These are phyloP conservation scores for Notarius quadriscutis DNA, from an alignment of 2,113 vertebrate genomes.

Conservation along the genomic window DNA sequence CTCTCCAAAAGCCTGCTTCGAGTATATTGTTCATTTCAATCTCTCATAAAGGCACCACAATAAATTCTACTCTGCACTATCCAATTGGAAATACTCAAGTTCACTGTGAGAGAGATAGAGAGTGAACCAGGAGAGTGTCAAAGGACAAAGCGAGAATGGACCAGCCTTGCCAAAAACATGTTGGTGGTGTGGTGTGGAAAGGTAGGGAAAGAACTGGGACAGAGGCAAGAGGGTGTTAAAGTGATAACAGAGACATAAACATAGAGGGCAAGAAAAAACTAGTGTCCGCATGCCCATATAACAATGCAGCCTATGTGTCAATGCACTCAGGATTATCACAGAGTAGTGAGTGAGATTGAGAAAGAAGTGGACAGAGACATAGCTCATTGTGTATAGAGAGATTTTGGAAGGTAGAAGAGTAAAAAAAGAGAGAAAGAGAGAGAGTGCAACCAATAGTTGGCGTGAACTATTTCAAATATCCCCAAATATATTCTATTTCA, in stretches of 20 bases:
- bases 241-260: constrained; percentile 48
- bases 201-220: constrained; percentile 24
- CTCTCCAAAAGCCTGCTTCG: constrained; percentile 7
- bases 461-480: neutral
- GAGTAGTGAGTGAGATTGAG: constrained; percentile 27
- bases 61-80: neutral
- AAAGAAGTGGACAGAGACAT: constrained; percentile 32
- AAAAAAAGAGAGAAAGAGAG: neutral
- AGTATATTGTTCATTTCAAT: constrained; percentile 42
- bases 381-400: neutral
- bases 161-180: constrained; percentile 20
- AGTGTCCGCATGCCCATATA: constrained; percentile 42
- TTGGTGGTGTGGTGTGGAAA: constrained; percentile 26
- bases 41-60: constrained; percentile 19
- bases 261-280: constrained; percentile 44
- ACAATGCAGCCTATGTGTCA: constrained; percentile 45
- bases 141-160: constrained; percentile 11
- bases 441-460: neutral
- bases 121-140: neutral
- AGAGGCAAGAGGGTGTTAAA: constrained; percentile 33
- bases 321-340: constrained; percentile 43
- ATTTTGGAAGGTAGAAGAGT: constrained; percentile 9
- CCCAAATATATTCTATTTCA: neutral
- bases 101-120: neutral
- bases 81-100: neutral